Base-by-base conservation (phyloP, 2,797 vertebrate genomes). In the Arrhamphus sclerolepis region DNA sequence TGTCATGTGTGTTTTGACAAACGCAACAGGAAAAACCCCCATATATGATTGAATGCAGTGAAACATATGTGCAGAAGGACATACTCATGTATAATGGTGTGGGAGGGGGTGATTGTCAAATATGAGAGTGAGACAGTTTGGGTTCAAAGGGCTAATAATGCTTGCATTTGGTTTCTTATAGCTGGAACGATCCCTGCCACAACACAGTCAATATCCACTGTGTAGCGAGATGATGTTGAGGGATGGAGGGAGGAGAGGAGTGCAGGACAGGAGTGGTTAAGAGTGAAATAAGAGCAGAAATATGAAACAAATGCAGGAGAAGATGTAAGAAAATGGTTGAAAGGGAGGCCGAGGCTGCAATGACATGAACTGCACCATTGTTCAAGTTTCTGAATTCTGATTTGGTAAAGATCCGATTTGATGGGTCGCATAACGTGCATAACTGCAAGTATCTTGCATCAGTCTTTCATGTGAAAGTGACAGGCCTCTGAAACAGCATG, bases 111-210 rank as follows among this genome's bases (percentile, higher is more conserved):
- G 70, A 75, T 61, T 46, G 61, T 29, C 0, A 24, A 70, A 66
- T 49, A 41, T 11, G 44, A 43, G 62, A 61, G 70, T 14, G 6
- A 68, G 74, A 50, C 69, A 38, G 75, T 74, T 75, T 34, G 21
- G 83, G 79, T 86, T 83, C 87, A 85, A 58, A 75, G 77, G 66
- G 62, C 70, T 84, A 84, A 89, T 86, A 79, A 79, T 8, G 56
- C 40, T 46, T 28, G 66, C 81, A 77, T 86, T 79, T 84, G 82
- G 75, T 56, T 68, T 70, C 8, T 24, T 76, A 49, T 41, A 50
- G 69, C 75, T 63, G 66, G 47, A 62, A 57, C 66, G 41, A 54
- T 67, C 60, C 24, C 52, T 53, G 55, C 22, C 54, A 1, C 52
- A 63, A 26, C 64, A 52, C 20, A 63, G 77, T 81, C 77, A 49